These are phyloP conservation scores for Chymomyza procnemis DNA, from an alignment of 2,888 invertebrate species.

Conservation along the genomic window DNA sequence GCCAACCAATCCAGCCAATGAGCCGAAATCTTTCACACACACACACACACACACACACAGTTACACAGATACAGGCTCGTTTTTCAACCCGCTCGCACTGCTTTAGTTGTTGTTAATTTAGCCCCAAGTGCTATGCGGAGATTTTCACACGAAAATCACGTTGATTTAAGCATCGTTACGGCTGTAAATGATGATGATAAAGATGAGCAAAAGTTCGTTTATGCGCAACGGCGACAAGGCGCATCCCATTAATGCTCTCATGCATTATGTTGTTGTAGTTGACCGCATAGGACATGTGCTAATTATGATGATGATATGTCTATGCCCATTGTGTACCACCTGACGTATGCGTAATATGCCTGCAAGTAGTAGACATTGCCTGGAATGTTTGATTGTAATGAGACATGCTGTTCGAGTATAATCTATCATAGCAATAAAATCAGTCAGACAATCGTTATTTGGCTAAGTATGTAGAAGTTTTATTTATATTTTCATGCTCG, in stretches of 20 bases:
- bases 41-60: not conserved
- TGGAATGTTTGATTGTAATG: not conserved
- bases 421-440: not conserved
- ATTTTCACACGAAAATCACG: constrained; percentile 78
- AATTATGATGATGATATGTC: constrained; percentile 5
- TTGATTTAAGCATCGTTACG: constrained; percentile 66
- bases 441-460: not conserved
- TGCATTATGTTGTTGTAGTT: not conserved
- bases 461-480: no score
- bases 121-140: constrained; percentile 68
- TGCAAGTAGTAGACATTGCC: not conserved
- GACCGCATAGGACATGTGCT: constrained; percentile 11
- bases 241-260: not conserved
- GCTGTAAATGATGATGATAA: constrained; percentile 22
- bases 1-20: not conserved
- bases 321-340: constrained; percentile 29
- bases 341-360: constrained; percentile 58
- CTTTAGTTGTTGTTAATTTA: constrained; percentile 41
- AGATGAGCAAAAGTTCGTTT: constrained; percentile 6
- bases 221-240: constrained; percentile 8
- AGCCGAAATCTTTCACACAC: not conserved
- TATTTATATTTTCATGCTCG: no score
- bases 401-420: not conserved
- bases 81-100: not conserved
- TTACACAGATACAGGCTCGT: not conserved